These are phyloP conservation scores for Trichogramma dendrolimi DNA, from an alignment of 2,888 invertebrate species.

Conservation along the genomic window DNA sequence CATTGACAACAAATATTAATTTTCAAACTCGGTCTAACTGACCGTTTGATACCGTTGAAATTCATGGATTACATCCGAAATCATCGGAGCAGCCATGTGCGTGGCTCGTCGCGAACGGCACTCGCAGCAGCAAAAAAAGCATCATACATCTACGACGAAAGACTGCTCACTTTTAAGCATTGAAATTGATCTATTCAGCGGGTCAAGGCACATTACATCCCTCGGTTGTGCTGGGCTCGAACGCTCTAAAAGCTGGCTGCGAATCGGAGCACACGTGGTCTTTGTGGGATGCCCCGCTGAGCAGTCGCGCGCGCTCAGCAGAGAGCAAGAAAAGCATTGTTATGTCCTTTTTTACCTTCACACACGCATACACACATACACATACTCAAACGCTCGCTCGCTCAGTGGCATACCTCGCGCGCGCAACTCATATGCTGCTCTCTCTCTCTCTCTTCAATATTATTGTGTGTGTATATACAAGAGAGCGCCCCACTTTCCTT, in stretches of 20 bases:
- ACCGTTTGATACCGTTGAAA: too few species aligned
- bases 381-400: background rate
- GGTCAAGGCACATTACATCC: slow-evolving; percentile 34
- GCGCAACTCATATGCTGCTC: background rate
- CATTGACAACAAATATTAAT: too few species aligned
- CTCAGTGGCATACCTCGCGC: background rate
- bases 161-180: slow-evolving; percentile 51
- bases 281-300: slow-evolving; percentile 34
- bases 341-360: slow-evolving; percentile 40
- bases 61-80: too few species aligned
- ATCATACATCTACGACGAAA: background rate
- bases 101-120: background rate
- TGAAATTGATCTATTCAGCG: slow-evolving; percentile 54
- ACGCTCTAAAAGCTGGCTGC: slow-evolving; percentile 26
- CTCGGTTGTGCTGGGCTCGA: slow-evolving; percentile 1
- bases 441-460: background rate
- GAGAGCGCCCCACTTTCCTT: slow-evolving; percentile 26
- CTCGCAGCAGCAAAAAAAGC: background rate
- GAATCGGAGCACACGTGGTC: slow-evolving; percentile 39
- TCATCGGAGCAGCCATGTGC: slow-evolving; percentile 1
- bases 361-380: background rate
- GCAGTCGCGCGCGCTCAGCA: slow-evolving; percentile 34
- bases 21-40: too few species aligned
- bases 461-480: background rate
- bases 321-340: slow-evolving; percentile 39